phyloP scores from a whole-genome alignment of 2,888 invertebrate species.

The Drosophila macrospina region DNA sequence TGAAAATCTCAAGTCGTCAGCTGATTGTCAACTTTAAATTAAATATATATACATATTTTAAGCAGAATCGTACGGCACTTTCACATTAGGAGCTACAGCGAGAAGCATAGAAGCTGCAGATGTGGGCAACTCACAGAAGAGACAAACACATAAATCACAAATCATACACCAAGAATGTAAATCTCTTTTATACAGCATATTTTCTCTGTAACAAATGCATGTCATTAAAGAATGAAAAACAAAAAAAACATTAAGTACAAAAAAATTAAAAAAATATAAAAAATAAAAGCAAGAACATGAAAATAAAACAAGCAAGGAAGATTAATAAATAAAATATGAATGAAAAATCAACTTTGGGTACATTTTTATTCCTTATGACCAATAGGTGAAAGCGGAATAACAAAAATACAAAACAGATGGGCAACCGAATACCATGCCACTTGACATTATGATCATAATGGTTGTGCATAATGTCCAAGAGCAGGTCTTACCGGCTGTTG shows the following conservation, averaged over 20 bases:
- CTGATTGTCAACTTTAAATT: conserved; percentile 60
- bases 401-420: conserved; percentile 4
- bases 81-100: conserved; percentile 51
- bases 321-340: conserved; percentile 75
- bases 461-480: conserved; percentile 45
- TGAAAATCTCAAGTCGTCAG: conserved; percentile 55
- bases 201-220: conserved; percentile 84
- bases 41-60: conserved; percentile 60
- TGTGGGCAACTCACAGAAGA: conserved; percentile 56
- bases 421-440: conserved; percentile 22
- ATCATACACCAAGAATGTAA: conserved; percentile 73
- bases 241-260: conserved; percentile 79
- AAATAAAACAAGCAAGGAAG: conserved; percentile 66
- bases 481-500: conserved; percentile 43
- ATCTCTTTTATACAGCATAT: conserved; percentile 59
- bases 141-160: conserved; percentile 52
- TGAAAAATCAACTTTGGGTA: conserved; percentile 68
- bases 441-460: conserved; percentile 34
- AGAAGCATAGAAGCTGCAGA: conserved; percentile 72
- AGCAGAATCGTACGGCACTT: conserved; percentile 70
- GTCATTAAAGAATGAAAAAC: conserved; percentile 84
- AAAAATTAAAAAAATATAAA: conserved; percentile 21
- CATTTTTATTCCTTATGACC: conserved; percentile 43
- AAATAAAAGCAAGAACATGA: conserved; percentile 53
- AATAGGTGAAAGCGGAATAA: conserved; percentile 71